Percentiles rank a stretch among this genome's conserved stretches.
These are phyloP conservation scores for Peucedramus taeniatus DNA, from an alignment of 2,113 vertebrate genomes.

Conservation along the genomic window DNA sequence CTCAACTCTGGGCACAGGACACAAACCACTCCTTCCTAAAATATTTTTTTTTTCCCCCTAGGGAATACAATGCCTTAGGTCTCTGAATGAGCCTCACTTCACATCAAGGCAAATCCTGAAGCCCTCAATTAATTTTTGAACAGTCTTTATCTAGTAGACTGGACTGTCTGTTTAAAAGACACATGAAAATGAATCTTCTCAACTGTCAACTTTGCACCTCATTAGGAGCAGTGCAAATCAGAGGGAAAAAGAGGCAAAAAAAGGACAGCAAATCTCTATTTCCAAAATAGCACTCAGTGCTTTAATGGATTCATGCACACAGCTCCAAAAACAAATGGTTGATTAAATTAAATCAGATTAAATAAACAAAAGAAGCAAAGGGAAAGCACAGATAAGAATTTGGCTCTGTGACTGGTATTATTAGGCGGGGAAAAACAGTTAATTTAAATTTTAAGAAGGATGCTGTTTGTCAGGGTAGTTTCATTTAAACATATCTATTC, in stretches of 20 bases:
- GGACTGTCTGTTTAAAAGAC: background rate
- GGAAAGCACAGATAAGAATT: background rate
- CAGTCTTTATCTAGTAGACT: background rate
- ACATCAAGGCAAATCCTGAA: background rate
- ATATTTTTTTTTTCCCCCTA: background rate
- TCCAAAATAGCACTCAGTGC: background rate
- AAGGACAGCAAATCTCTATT: background rate
- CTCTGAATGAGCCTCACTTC: background rate
- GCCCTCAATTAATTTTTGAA: background rate
- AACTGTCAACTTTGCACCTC: background rate
- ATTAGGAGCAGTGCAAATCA: background rate
- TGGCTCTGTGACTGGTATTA: background rate
- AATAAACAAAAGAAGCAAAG: constrained; percentile 39
- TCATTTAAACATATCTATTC: constrained; percentile 4
- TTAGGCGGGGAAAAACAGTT: background rate
- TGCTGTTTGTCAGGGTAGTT: background rate
- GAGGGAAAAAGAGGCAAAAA: background rate
- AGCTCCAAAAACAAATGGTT: background rate
- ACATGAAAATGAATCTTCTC: background rate
- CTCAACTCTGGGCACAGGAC: background rate
- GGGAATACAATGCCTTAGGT: background rate
- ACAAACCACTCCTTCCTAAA: background rate
- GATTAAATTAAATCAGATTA: constrained; percentile 46
- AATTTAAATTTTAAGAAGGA: constrained; percentile 31
- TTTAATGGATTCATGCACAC: background rate